Evolutionary conservation across 2,113 vertebrate genomes (phyloP).

Genomic region (Cynopterus brachyotis): DNA sequence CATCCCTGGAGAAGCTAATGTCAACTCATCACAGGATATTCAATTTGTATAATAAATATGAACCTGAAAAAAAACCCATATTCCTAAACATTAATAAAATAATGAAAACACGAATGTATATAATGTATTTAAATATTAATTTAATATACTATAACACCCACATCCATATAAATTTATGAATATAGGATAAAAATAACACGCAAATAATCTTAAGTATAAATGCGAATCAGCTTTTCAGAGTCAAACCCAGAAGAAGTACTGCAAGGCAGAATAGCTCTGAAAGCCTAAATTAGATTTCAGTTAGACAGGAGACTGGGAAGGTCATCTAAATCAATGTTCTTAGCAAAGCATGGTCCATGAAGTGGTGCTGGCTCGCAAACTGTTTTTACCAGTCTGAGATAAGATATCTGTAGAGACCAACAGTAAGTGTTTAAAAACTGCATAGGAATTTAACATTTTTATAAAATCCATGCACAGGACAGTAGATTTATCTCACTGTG

Average conservation of each 20-base stretch:
- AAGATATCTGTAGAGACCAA: not conserved
- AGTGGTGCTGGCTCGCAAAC: not conserved
- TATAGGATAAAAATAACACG: not conserved
- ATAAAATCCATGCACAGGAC: not conserved
- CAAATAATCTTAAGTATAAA: not conserved
- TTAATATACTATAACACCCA: not conserved
- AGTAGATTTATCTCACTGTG: not conserved
- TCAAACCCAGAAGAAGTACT: not conserved
- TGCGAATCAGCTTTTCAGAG: not conserved
- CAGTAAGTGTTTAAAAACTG: not conserved
- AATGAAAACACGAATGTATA: not conserved
- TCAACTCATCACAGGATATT: slow-evolving; percentile 20
- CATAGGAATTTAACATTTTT: not conserved
- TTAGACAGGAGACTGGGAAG: too few species aligned
- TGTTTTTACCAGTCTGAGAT: not conserved
- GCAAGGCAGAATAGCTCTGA: not conserved
- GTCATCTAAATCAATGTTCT: not conserved
- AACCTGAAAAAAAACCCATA: not conserved
- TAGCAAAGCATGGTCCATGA: not conserved
- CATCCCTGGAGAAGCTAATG: not conserved
- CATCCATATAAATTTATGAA: not conserved
- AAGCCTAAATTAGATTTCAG: not conserved
- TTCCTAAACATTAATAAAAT: not conserved
- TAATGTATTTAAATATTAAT: not conserved
- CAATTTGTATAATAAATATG: not conserved